A percentile compares a stretch with the other conserved stretches of the same genome.
These are phyloP conservation scores for Habroteleia sp. DNA, from an alignment of 2,888 invertebrate genomes.

Conservation along the genomic window DNA sequence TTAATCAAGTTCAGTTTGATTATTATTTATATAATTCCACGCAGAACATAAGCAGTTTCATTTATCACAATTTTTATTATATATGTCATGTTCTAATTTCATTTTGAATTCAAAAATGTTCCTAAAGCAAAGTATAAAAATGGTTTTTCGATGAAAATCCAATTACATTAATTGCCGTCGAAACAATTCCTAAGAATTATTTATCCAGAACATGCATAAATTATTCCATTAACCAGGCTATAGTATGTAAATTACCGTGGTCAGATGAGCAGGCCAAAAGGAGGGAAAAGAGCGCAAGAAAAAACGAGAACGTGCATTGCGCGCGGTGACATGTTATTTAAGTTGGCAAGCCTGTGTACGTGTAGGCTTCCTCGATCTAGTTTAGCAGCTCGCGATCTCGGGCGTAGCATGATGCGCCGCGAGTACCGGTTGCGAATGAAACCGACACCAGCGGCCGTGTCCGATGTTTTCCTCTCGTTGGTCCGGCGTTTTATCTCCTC, in stretches of 20 bases:
- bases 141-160: not conserved
- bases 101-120: no score
- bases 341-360: slow-evolving; percentile 42
- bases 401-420: slow-evolving; percentile 5
- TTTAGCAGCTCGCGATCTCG: slow-evolving; percentile 29
- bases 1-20: no score
- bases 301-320: slow-evolving; percentile 6
- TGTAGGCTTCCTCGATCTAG: slow-evolving; percentile 44
- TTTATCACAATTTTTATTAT: no score
- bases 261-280: slow-evolving; percentile 13
- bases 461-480: slow-evolving; percentile 50
- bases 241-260: slow-evolving; percentile 38
- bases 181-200: not conserved
- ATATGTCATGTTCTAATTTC: no score
- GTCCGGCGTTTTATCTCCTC: slow-evolving; percentile 50
- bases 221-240: slow-evolving; percentile 42
- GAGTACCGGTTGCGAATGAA: slow-evolving; percentile 54
- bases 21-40: no score
- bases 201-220: slow-evolving; percentile 21
- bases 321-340: slow-evolving; percentile 49
- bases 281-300: slow-evolving; percentile 2
- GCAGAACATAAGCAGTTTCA: no score
- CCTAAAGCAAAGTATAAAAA: no score
- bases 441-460: slow-evolving; percentile 38
- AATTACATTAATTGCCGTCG: slow-evolving; percentile 8